phyloP scores from a whole-genome alignment of 1,140 invertebrate genomes.

The Lordiphosa stackelbergi region DNA sequence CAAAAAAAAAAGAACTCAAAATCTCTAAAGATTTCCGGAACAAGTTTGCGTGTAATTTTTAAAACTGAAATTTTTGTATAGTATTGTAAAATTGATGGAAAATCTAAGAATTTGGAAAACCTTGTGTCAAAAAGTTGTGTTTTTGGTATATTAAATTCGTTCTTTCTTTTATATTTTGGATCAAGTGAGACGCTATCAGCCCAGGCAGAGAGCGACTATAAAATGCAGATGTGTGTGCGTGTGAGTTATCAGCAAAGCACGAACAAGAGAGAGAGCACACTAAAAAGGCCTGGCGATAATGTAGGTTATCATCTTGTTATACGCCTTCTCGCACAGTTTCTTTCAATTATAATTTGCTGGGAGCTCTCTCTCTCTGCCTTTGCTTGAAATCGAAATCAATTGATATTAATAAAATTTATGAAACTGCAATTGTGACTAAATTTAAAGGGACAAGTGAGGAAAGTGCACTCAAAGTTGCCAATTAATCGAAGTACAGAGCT shows the following conservation, averaged over 20 bases:
- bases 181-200: constrained; percentile 3
- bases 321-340: constrained; percentile 22
- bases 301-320: constrained; percentile 54
- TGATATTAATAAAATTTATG: constrained; percentile 37
- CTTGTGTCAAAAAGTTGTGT: no score
- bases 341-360: constrained; percentile 8
- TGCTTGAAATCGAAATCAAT: constrained; percentile 39
- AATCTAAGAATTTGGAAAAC: no score
- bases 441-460: constrained; percentile 30
- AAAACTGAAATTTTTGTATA: no score
- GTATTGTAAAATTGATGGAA: no score
- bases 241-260: constrained; percentile 21
- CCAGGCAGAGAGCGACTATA: constrained; percentile 2
- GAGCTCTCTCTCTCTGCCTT: not conserved
- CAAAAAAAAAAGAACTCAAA: no score
- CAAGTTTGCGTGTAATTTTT: no score
- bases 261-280: constrained; percentile 7
- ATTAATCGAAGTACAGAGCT: not conserved
- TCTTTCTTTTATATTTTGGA: no score
- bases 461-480: not conserved
- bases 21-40: no score
- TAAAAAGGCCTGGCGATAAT: constrained; percentile 31
- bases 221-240: constrained; percentile 1
- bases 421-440: constrained; percentile 35
- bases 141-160: no score